Conservation (phyloP, 1,140 invertebrate species). For the Heliconius eleuchia region DNA sequence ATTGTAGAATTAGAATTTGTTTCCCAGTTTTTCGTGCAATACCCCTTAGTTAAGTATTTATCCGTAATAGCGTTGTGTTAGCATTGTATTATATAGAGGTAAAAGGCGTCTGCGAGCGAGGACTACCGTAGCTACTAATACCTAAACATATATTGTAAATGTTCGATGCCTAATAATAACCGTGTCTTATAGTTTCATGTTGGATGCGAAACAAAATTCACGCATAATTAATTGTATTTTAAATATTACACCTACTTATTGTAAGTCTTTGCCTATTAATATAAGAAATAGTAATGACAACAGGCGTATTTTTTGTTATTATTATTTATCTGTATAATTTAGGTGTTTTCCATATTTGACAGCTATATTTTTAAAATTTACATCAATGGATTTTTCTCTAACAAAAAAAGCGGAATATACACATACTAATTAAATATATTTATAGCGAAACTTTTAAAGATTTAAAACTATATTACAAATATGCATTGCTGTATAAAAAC, state of each 20-base stretch:
- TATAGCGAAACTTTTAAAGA: no score
- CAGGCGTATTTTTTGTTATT: conserved; percentile 1
- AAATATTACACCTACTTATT: conserved; percentile 11
- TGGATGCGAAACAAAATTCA: conserved; percentile 25
- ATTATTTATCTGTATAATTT: conserved; percentile 27
- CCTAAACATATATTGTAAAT: conserved; percentile 39
- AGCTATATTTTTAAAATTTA: no score
- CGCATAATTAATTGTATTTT: conserved; percentile 12
- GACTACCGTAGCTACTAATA: conserved; percentile 32
- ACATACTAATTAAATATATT: no score
- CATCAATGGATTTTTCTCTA: no score
- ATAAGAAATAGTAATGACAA: conserved; percentile 32
- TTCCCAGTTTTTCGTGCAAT: conserved; percentile 75
- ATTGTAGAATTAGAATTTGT: conserved; percentile 60
- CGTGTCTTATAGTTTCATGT: conserved; percentile 28
- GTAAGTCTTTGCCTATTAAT: conserved; percentile 35
- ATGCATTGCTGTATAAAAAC: no score
- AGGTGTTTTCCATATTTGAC: background rate
- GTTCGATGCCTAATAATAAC: conserved; percentile 43
- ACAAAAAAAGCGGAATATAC: no score
- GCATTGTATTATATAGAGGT: conserved; percentile 57
- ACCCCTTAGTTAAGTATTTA: conserved; percentile 78
- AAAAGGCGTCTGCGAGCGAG: conserved; percentile 29
- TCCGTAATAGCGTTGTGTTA: conserved; percentile 65
- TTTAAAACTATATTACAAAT: no score